Evolutionary conservation across 2,888 invertebrate species (phyloP), one percentile per base, ranked within the genome.

Genomic region (Poecilobothrus nobilitatus): DNA sequence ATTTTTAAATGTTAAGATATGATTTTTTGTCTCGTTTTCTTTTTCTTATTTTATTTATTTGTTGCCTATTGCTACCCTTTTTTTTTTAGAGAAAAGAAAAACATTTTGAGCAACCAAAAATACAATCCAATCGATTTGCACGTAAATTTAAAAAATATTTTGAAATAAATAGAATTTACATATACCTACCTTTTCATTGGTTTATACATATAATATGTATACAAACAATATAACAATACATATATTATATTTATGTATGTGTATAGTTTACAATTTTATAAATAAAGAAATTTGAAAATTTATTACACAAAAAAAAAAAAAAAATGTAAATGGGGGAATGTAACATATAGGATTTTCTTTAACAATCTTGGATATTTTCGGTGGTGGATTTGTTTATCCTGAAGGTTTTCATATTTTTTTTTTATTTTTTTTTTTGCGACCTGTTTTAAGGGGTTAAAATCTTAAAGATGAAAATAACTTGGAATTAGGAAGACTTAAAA

Each of bases 271-370:
- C 6, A 6, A 18, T 53, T 53, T 53, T n/a, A 2, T 53, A 53
- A 53, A 53, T 53, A 53, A 18, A 53, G 53, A 53, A 53, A 53
- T 53, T 53, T 53, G 53, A 53, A 53, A 53, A 53, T 53, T 53
- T 53, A 18, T 53, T 27, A 4, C 18, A 18, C 53, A 53, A 53
- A 15, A 9, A 53, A 53, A 53, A 53, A 53, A 44, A 44, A 44
- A 44, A 44, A 44, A 15, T 44, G 12, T 53, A 4, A 53, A 27
- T 27, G 5, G 27, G 27, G 27, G 5, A 27, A 27, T 12, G 15
- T 15, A 53, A 15, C 18, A 15, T 6, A 53, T 53, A 18, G 18
- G 53, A 53, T 53, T 53, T 53, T 53, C 18, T 53, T 53, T 53
- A 53, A 53, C n/a, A 53, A 53, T 53, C 12, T 53, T 41, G 6